Evolutionary conservation across 2,113 vertebrate species (phyloP).

Genomic region (Mormyrus lacerda): DNA sequence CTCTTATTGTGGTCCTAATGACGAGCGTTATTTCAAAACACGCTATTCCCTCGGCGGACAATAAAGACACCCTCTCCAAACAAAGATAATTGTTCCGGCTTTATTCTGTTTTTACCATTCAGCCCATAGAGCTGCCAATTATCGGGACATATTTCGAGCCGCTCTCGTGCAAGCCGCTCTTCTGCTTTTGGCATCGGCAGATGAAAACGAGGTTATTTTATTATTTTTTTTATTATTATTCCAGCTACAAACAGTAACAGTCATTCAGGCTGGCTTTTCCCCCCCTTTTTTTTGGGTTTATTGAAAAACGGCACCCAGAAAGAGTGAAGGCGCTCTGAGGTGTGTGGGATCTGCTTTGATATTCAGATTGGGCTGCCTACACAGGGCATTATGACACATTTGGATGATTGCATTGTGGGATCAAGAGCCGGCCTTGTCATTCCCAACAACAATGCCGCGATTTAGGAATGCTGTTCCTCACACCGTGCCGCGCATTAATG

Average conservation of each 20-base stretch:
- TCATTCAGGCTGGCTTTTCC: slow-evolving; percentile 36
- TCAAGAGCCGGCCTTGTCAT: slow-evolving; percentile 73
- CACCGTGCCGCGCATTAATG: slow-evolving; percentile 63
- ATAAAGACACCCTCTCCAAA: slow-evolving; percentile 34
- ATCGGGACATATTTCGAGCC: slow-evolving; percentile 27
- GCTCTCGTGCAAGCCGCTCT: slow-evolving; percentile 24
- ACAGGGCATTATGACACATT: slow-evolving; percentile 67
- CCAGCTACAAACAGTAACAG: slow-evolving; percentile 31
- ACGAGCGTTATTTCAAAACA: slow-evolving; percentile 27
- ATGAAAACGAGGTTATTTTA: slow-evolving; percentile 19
- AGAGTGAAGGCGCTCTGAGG: slow-evolving; percentile 50
- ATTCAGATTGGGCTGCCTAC: slow-evolving; percentile 65
- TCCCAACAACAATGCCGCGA: slow-evolving; percentile 71
- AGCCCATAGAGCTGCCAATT: slow-evolving; percentile 33
- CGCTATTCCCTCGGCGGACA: slow-evolving; percentile 15
- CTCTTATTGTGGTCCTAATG: slow-evolving; percentile 13
- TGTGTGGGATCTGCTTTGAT: slow-evolving; percentile 60
- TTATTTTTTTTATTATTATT: slow-evolving; percentile 20
- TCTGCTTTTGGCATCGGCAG: slow-evolving; percentile 1
- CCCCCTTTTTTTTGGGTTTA: slow-evolving; percentile 6
- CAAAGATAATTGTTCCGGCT: slow-evolving; percentile 35
- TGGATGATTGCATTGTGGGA: slow-evolving; percentile 72
- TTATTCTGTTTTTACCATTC: slow-evolving; percentile 33
- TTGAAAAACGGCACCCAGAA: slow-evolving; percentile 41
- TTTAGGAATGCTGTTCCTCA: slow-evolving; percentile 69